A percentile compares a stretch with the other conserved stretches of the same genome.
Evolutionary conservation across 2,888 invertebrate species (phyloP).

Genomic region (Urechis unicinctus): DNA sequence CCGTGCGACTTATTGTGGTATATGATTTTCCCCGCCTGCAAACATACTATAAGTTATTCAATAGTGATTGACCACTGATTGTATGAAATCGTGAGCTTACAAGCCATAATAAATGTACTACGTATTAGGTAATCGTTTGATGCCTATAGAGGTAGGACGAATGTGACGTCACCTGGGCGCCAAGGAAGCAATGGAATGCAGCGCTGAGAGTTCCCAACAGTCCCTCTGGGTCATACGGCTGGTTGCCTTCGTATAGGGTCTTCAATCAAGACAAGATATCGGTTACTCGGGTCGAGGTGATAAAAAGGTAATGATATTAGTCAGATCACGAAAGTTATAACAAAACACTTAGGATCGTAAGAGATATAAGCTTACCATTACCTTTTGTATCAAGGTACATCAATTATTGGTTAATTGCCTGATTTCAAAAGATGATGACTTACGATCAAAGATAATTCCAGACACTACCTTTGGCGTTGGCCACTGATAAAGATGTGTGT

Average conservation of each 20-base stretch:
- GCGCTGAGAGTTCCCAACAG: slow-evolving; percentile 62
- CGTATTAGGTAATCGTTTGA: too few species aligned
- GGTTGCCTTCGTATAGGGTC: slow-evolving; percentile 57
- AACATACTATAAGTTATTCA: not conserved
- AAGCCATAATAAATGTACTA: too few species aligned
- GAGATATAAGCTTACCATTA: too few species aligned
- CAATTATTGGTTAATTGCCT: too few species aligned
- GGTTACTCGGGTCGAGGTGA: not conserved
- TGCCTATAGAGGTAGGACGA: too few species aligned
- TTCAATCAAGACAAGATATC: slow-evolving; percentile 12
- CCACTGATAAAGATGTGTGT: slow-evolving; percentile 68
- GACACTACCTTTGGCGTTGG: slow-evolving; percentile 56
- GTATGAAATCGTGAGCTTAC: too few species aligned
- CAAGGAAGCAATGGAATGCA: slow-evolving; percentile 51
- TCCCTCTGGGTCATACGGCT: slow-evolving; percentile 78
- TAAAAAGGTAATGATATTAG: not conserved
- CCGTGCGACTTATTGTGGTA: not conserved
- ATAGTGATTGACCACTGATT: too few species aligned
- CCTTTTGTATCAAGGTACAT: too few species aligned
- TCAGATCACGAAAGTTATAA: too few species aligned
- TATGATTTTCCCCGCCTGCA: slow-evolving; percentile 17
- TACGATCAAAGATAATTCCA: too few species aligned
- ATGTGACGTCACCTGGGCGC: slow-evolving; percentile 53
- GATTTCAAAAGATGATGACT: too few species aligned
- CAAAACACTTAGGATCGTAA: too few species aligned